phyloP scores from a whole-genome alignment of 1,140 invertebrate species.

The Hypothenemus hampei region DNA sequence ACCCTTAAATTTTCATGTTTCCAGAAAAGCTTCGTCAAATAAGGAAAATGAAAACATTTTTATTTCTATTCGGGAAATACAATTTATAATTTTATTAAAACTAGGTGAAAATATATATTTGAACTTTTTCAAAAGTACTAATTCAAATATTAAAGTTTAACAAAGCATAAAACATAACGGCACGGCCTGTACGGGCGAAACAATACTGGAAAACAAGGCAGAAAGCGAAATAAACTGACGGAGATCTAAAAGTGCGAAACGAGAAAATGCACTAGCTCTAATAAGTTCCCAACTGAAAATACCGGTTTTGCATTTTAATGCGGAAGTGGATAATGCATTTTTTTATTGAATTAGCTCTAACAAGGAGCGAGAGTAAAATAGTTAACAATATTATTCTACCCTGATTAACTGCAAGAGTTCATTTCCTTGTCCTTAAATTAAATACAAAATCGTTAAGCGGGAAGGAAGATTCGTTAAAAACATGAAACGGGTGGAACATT shows the following conservation, averaged over 20 bases:
- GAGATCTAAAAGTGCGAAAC: not conserved
- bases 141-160: constrained; percentile 7
- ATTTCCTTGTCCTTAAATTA: not conserved
- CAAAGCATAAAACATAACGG: constrained; percentile 3
- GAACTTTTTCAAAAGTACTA: too few species aligned
- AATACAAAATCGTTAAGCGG: not conserved
- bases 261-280: not conserved
- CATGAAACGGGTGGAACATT: constrained; percentile 19
- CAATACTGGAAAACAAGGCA: constrained; percentile 3
- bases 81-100: too few species aligned
- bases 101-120: too few species aligned
- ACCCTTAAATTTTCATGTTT: too few species aligned
- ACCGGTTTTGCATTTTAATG: not conserved
- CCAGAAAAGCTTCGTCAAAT: too few species aligned
- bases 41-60: too few species aligned
- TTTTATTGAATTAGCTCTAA: too few species aligned
- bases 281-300: not conserved
- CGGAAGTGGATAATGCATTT: not conserved
- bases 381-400: not conserved
- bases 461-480: constrained; percentile 4
- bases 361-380: too few species aligned
- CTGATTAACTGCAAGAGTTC: not conserved
- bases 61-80: too few species aligned
- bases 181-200: constrained; percentile 2
- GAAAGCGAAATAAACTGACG: constrained; percentile 2